Evolutionary conservation across 2,113 vertebrate species (phyloP).

Genomic region (Dryoscopus gambensis): DNA sequence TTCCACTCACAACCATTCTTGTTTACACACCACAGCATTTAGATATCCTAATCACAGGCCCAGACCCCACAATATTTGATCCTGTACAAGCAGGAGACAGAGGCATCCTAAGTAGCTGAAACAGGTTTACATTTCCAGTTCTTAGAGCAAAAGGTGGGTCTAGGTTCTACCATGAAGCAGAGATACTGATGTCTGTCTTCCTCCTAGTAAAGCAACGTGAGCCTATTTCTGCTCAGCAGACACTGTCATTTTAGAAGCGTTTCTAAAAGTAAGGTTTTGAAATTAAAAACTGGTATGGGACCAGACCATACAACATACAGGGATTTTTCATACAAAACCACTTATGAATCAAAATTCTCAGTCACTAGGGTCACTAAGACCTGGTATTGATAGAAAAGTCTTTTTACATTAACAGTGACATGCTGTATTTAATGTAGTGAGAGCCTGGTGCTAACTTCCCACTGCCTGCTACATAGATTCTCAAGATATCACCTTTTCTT

Average conservation of each 20-base stretch:
- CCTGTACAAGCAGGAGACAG: background rate
- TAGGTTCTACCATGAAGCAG: background rate
- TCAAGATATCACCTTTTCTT: background rate
- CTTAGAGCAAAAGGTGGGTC: background rate
- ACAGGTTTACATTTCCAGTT: background rate
- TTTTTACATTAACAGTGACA: background rate
- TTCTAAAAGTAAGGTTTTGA: background rate
- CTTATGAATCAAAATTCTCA: background rate
- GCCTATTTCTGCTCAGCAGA: background rate
- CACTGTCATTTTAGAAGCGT: background rate
- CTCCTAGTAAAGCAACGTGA: fast-evolving
- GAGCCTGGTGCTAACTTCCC: background rate
- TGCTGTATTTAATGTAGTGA: background rate
- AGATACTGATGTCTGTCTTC: background rate
- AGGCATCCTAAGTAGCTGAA: background rate
- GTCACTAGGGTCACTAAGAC: background rate
- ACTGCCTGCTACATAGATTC: background rate
- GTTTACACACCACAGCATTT: background rate
- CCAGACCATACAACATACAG: background rate
- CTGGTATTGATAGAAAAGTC: background rate
- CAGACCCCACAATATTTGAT: background rate
- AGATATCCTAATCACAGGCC: background rate
- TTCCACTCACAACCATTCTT: background rate
- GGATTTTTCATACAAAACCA: background rate
- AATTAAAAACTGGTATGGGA: background rate